Percentiles rank a stretch among this genome's conserved stretches.
Evolutionary conservation across 2,888 invertebrate genomes (phyloP).

Genomic region (Rotaria magnacalcarata): DNA sequence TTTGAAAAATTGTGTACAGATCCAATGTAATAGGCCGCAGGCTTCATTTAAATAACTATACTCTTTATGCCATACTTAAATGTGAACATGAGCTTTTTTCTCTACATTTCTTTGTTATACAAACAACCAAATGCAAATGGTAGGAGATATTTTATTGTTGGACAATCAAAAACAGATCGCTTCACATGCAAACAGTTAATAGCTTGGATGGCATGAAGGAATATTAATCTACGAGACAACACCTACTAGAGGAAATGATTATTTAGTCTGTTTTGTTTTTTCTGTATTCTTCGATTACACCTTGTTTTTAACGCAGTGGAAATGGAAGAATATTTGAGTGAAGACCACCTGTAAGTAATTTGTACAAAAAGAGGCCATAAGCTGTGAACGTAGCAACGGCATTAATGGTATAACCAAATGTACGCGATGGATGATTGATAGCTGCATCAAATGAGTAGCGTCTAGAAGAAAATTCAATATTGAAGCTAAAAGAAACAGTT

Average conservation of each 20-base stretch:
- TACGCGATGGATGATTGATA: background rate
- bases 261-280: background rate
- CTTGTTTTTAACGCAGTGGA: slow-evolving; percentile 5
- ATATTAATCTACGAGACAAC: background rate
- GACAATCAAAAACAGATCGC: background rate
- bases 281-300: background rate
- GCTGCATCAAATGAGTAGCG: background rate
- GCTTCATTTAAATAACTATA: no score
- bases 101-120: no score
- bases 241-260: background rate
- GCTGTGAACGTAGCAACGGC: background rate
- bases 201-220: background rate
- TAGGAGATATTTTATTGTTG: background rate
- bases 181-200: background rate
- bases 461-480: background rate
- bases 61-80: no score
- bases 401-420: background rate
- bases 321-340: slow-evolving; percentile 25
- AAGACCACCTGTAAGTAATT: background rate
- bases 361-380: background rate
- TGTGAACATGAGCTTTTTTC: no score
- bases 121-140: background rate
- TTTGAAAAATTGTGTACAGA: no score
- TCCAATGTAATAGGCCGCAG: no score
- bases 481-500: background rate